A percentile compares a stretch with the other conserved stretches of the same genome.
Conservation (phyloP, 1,140 invertebrate genomes). For the Pseudoatta argentina region DNA sequence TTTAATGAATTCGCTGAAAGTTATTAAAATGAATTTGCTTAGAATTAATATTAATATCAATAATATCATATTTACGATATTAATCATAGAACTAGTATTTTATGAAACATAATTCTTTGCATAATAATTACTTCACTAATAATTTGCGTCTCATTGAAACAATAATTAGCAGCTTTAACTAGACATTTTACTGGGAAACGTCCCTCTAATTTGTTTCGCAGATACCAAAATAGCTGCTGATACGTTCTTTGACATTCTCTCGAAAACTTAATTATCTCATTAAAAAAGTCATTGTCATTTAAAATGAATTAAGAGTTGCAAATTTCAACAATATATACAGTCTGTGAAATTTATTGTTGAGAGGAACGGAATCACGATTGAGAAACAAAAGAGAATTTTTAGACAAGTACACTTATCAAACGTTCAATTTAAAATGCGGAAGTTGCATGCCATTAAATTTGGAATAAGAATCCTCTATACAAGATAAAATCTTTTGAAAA, state of each 20-base stretch:
- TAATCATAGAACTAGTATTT: background rate
- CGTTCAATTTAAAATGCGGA: background rate
- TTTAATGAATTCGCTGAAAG: background rate
- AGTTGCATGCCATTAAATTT: constrained; percentile 26
- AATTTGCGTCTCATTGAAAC: background rate
- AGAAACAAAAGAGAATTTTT: constrained; percentile 27
- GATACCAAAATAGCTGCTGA: background rate
- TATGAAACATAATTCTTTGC: background rate
- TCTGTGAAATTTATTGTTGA: constrained; percentile 5
- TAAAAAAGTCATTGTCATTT: background rate
- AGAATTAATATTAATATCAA: background rate
- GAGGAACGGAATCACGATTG: background rate
- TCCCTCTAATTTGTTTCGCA: background rate
- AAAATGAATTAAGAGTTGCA: background rate
- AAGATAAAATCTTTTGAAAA: background rate
- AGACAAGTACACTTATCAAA: constrained; percentile 3
- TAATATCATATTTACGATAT: background rate
- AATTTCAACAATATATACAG: background rate
- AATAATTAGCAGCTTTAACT: constrained; percentile 1
- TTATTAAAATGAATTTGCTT: background rate
- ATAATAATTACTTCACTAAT: background rate
- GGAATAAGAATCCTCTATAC: background rate
- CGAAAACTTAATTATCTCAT: constrained; percentile 22
- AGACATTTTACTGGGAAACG: background rate
- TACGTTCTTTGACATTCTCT: background rate